A percentile compares a stretch with the other conserved stretches of the same genome.
Evolutionary conservation across 2,797 vertebrate species (phyloP).

Genomic region (Borostomias antarcticus): DNA sequence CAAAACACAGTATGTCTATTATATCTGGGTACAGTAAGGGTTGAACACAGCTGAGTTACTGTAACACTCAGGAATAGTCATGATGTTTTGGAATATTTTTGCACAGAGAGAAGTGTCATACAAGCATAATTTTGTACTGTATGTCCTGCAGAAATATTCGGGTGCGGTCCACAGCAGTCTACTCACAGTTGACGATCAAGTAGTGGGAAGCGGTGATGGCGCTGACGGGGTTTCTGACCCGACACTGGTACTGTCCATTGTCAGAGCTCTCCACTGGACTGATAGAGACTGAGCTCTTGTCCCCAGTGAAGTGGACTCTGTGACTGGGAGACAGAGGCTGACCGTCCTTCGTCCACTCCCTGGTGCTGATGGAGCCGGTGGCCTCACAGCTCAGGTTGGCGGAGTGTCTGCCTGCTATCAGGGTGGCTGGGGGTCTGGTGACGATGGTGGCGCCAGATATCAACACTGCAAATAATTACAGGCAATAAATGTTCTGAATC

Average conservation of each 20-base stretch:
- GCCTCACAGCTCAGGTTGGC: constrained; percentile 67
- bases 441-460: constrained; percentile 55
- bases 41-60: too few species aligned
- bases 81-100: neutral
- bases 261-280: constrained; percentile 50
- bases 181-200: constrained; percentile 72
- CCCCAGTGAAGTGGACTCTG: constrained; percentile 50
- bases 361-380: constrained; percentile 52
- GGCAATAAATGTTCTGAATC: neutral
- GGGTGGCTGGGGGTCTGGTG: constrained; percentile 37
- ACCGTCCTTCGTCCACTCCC: constrained; percentile 61
- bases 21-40: too few species aligned
- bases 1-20: too few species aligned
- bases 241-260: constrained; percentile 62
- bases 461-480: constrained; percentile 30
- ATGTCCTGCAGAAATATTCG: neutral
- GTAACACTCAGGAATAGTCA: neutral
- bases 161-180: neutral
- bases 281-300: constrained; percentile 54
- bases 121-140: too few species aligned
- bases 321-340: constrained; percentile 29
- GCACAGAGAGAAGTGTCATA: too few species aligned
- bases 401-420: constrained; percentile 62
- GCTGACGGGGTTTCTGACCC: constrained; percentile 69
- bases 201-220: constrained; percentile 31